Base-by-base conservation (phyloP, 1,140 invertebrate species). In the Vollenhovia emeryi region DNA sequence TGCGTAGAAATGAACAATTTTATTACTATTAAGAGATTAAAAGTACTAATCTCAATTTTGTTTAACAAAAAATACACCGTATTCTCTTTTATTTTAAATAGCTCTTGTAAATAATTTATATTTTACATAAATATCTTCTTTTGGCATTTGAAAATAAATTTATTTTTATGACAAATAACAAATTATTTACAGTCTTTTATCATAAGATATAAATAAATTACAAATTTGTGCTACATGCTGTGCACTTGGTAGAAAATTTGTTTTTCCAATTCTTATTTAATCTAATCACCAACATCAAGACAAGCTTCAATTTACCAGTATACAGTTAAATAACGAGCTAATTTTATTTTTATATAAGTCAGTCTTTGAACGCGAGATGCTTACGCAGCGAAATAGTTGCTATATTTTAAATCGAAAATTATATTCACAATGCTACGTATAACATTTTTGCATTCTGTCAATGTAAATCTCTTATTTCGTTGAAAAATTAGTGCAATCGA, bases 161-260 rank as follows among this genome's bases (percentile, higher is more conserved):
- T 71, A 9, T 0, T 27, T 52, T 52, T 11, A 3, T 52, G 18
- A 18, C 43, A 30, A 69, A 48, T 7, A 6, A 3, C 18, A 50
- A 71, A 71, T 50, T 71, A 1, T 30, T n/a, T 45, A n/a, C 36
- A 71, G 27, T 33, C 27, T 7, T 71, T 50, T n/a, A n/a, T n/a
- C 15, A 66, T 24, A 43, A 33, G 27, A 71, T n/a, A n/a, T 30
- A 71, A 45, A 45, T 40, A 68, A 66, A 48, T 30, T 71, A 71
- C 2, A 71, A 48, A 50, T 71, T 50, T 50, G 3, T 30, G 8
- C 21, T 30, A 48, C n/a, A 1, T 33, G 9, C 9, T 71, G 5
- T 30, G 13, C 18, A 18, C 45, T 64, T 64, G n/a, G 36, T n/a
- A 9, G 5, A 69, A 33, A 30, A n/a, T 30, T 50, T 13, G 5